Evolutionary conservation across 2,888 invertebrate genomes (phyloP), one percentile per base, ranked within the genome.

Genomic region (Eupelmus urozonus): DNA sequence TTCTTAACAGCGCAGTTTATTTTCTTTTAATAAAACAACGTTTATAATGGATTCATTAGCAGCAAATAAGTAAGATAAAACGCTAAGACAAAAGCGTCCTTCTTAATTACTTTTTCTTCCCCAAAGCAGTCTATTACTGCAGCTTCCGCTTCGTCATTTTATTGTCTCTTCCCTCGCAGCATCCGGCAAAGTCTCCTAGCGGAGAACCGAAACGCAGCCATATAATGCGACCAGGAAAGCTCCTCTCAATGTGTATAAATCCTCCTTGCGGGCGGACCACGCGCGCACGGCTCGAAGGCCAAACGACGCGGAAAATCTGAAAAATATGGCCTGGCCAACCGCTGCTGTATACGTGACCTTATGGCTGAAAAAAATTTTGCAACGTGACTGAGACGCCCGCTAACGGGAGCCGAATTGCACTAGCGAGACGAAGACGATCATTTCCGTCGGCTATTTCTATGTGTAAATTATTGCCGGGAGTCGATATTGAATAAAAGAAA

Each of bases 251-350:
- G 9, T 34, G 9, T 34, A 34, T 77, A 77, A 77, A 77, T 77
- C 45, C 55, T 62, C 5, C 49, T 45, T 16, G 45, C 45, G 40
- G n/a, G 25, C 71, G 66, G 76, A 80, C n/a, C n/a, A n/a, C n/a
- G n/a, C n/a, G n/a, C n/a, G n/a, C n/a, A n/a, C n/a, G n/a, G n/a
- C 71, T 79, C 79, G 76, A 77, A 73, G 70, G 23, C 51, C 76
- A 79, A 82, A 82, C 81, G 82, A 80, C 67, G 79, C 66, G 80
- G 80, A 82, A 81, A 76, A 77, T 70, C 70, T 71, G 57, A 75
- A 82, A 82, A 82, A 81, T 82, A 82, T 75, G 78, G 78, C 63
- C 29, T 11, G 49, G 59, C 42, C 29, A 63, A 13, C 11, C 45
- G 11, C 45, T 2, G 53, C 3, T 20, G 4, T 18, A 20, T 53